Base-by-base conservation (phyloP, 2,113 vertebrate genomes). In the Sialia sialis region DNA sequence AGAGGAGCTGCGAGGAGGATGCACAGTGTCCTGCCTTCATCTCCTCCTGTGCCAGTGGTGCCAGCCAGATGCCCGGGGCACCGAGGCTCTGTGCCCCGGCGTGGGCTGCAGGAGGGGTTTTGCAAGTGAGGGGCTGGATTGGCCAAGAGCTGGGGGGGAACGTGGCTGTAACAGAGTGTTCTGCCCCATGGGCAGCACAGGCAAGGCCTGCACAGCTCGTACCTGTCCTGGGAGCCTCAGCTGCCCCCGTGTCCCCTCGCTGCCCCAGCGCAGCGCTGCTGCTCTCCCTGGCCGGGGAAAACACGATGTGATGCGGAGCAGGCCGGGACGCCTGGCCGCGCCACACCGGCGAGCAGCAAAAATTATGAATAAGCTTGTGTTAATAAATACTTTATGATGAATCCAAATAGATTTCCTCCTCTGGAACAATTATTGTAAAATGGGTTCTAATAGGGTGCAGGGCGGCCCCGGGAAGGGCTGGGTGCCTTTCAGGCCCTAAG, bases 351-450 rank as follows among this genome's bases (percentile, higher is more conserved):
- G 25, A 93, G 92, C 81, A 82, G 82, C 85, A 91, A 85, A 87
- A 93, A 87, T 90, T 93, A 82, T 94, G 94, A 96, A 94, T 86
- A 87, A 91, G 91, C 91, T 94, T 91, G 82, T 72, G 54, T 95
- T 92, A 94, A 95, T 96, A 94, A 96, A 94, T 95, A 95, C 93
- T 95, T 94, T 56, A 96, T 91, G 91, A 95, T 95, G 89, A 91
- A 78, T 84, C 91, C 94, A 93, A 95, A 93, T 94, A 92, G 94
- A 91, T 96, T 96, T 96, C 95, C 95, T 95, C 81, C 87, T 96
- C 87, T 82, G 87, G 81, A 97, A 87, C 96, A 95, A 94, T 97
- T 96, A 94, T 87, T 82, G 84, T 94, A 75, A 96, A 95, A 97
- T 95, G 94, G 95, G 81, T 70, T 95, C 77, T 94, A 84, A 87